phyloP scores from a whole-genome alignment of 2,113 vertebrate genomes.

The Eira barbara region DNA sequence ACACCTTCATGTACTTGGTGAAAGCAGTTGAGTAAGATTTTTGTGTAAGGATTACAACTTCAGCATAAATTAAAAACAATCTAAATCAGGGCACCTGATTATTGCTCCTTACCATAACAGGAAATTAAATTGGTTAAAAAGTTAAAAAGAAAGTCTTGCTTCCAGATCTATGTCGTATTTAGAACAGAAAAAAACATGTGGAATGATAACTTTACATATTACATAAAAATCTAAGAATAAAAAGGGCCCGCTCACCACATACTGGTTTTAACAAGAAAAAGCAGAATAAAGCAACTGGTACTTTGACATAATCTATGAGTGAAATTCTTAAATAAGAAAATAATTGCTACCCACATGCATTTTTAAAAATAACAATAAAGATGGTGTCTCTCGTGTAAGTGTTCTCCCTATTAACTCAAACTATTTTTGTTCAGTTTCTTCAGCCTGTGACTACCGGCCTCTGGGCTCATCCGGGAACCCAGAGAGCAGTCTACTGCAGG shows the following conservation, averaged over 20 bases:
- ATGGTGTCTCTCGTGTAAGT: not conserved
- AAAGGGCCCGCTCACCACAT: not conserved
- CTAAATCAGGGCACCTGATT: not conserved
- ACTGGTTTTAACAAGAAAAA: not conserved
- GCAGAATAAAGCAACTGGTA: not conserved
- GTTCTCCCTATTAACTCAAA: not conserved
- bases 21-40: not conserved
- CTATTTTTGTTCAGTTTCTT: not conserved
- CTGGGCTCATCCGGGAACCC: not conserved
- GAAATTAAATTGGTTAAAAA: not conserved
- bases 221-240: not conserved
- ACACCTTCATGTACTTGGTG: not conserved
- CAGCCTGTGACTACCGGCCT: not conserved
- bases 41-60: not conserved
- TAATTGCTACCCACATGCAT: not conserved
- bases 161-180: not conserved
- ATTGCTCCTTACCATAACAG: not conserved
- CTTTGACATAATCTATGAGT: not conserved
- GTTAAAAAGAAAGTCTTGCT: not conserved
- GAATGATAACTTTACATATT: not conserved
- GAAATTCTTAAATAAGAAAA: not conserved
- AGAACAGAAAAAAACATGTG: not conserved
- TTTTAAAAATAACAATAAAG: not conserved
- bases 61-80: not conserved
- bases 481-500: not conserved